Base-by-base conservation (phyloP, 2,888 invertebrate species). In the Mechanitis messenoides region DNA sequence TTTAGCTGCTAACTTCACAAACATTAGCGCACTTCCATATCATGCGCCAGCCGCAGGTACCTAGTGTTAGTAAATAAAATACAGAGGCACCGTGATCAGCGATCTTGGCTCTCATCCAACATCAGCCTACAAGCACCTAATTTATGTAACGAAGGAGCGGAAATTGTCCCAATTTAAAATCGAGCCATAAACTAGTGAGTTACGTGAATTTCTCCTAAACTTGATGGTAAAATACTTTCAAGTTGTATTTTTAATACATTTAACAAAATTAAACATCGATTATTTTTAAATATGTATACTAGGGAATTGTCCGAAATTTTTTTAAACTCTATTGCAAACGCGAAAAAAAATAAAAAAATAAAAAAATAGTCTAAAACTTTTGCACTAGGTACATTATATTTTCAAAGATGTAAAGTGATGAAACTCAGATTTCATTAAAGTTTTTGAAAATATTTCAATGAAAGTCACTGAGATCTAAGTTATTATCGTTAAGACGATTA, bases 111-210 rank as follows among this genome's bases (percentile, higher is more conserved):
- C 55, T 20, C 53, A 62, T 71, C 79, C 80, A 80, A 78, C 71
- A 71, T 63, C 68, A 64, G 28, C 58, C 63, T 63, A 62, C 70
- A 68, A 77, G 73, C 68, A 70, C 72, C 73, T 76, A 77, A 81
- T 80, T 81, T 77, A 80, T 79, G 75, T 72, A 74, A 75, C 71
- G 59, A 73, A 77, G 74, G 71, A 74, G 73, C 71, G 72, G 71
- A 72, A 76, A 78, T 77, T 75, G 69, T 69, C 72, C 70, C 69
- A 69, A 72, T 74, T 73, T 73, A 69, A 72, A 74, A 72, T 72
- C 63, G 72, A 69, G 72, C 69, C 70, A 70, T 74, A 69, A 70
- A 71, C 63, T 69, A 70, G 65, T 71, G 71, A 73, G 70, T 72
- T 71, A 71, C 63, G 67, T 63, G 66, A 47, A 47, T n/a, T 20